Evolutionary conservation across 2,888 invertebrate genomes (phyloP).

Genomic region (Agrotis ipsilon): DNA sequence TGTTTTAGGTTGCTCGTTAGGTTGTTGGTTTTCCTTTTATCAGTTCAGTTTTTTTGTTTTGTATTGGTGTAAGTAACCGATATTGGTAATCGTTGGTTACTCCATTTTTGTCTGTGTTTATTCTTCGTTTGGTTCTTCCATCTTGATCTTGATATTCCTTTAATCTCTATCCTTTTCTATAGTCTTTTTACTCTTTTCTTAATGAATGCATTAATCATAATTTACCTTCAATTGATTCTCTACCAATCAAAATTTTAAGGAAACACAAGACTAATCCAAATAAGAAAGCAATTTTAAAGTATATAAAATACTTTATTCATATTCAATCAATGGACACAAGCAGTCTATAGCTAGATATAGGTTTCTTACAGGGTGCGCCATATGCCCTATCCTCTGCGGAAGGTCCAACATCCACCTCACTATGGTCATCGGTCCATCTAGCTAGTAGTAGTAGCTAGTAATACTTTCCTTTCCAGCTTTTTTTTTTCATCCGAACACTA

Average conservation of each 20-base stretch:
- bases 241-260: background rate
- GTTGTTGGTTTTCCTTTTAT: slow-evolving; percentile 10
- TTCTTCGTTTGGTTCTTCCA: background rate
- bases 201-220: background rate
- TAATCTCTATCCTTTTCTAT: background rate
- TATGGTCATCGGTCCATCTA: too few species aligned
- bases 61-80: slow-evolving; percentile 6
- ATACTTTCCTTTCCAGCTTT: too few species aligned
- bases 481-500: background rate
- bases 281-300: background rate
- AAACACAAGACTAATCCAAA: background rate
- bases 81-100: background rate
- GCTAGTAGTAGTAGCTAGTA: too few species aligned
- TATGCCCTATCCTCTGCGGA: too few species aligned
- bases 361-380: too few species aligned
- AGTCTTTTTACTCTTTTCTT: background rate
- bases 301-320: background rate
- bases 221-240: too few species aligned
- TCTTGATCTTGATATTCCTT: background rate
- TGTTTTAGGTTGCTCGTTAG: slow-evolving; percentile 41
- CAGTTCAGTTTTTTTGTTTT: slow-evolving; percentile 26
- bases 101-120: background rate
- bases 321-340: too few species aligned
- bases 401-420: too few species aligned
- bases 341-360: too few species aligned